phyloP scores from a whole-genome alignment of 2,797 vertebrate species.

The Ciconia nigra region DNA sequence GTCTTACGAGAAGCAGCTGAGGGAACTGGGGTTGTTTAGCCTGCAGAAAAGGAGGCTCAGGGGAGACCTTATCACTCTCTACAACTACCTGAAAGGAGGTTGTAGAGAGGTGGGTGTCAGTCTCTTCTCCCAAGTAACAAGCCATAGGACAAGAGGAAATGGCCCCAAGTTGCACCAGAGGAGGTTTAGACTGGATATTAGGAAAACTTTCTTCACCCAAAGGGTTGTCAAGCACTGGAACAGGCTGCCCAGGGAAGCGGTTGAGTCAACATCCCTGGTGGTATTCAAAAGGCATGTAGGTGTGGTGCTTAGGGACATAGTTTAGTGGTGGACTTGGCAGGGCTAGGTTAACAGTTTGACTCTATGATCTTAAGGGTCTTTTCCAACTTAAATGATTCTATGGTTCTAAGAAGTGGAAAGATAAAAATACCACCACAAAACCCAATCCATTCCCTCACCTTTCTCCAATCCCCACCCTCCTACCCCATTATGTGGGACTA shows the following conservation, averaged over 20 bases:
- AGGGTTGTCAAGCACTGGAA: background rate
- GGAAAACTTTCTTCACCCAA: background rate
- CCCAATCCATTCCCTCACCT: background rate
- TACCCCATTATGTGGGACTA: accelerated
- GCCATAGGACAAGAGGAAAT: background rate
- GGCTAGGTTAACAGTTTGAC: background rate
- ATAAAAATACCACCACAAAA: background rate
- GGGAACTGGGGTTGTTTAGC: background rate
- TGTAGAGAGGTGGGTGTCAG: too few relatives aligned
- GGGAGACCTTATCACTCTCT: background rate
- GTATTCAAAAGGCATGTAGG: background rate
- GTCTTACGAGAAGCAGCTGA: background rate
- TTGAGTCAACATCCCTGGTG: background rate
- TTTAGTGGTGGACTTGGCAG: background rate
- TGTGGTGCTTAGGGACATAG: background rate
- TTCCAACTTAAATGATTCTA: background rate
- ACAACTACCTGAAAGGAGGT: background rate
- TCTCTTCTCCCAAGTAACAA: background rate
- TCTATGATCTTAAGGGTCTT: background rate
- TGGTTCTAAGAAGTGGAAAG: background rate
- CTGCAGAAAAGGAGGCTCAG: background rate
- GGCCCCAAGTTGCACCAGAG: background rate
- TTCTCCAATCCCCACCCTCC: background rate
- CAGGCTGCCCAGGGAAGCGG: background rate
- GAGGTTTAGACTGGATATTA: background rate